Evolutionary conservation across 2,797 vertebrate genomes (phyloP), one percentile per base, ranked within the genome.

Genomic region (Acridotheres tristis): DNA sequence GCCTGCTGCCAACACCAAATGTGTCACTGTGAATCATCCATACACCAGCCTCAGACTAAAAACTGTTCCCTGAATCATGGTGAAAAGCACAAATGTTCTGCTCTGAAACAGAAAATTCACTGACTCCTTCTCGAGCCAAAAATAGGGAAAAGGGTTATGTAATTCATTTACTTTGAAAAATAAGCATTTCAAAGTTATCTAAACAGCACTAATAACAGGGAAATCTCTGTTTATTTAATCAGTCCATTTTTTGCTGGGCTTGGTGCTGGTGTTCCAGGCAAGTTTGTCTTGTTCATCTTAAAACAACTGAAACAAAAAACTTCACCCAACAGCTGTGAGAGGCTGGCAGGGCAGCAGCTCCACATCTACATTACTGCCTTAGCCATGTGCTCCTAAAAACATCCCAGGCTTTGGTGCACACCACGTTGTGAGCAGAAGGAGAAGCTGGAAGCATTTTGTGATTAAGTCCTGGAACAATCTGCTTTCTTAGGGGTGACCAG

Each of bases 151-250:
- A 88, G 59, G 21, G 10, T 94, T 89, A 65, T 71, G 78, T 65
- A 87, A 95, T 94, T 84, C 4, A 51, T 93, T 91, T 84, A 42
- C 68, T 93, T 84, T n/a, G 71, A 90, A 86, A 72, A 93, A 91
- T 75, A 93, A 91, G 84, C 93, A 86, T 93, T 91, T 95, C 86
- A 68, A 47, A 77, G 38, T 89, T 92, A 74, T 91, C 91, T 61
- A 93, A 96, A 95, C 92, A 94, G 62, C 57, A 34, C 36, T 89
- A 93, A 85, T 61, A 84, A 72, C 38, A 27, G 58, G 76, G 51
- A 92, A 84, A 94, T 79, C 68, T 94, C 83, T 86, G 71, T 87
- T 96, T 96, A 80, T 95, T 95, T 92, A 42, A 85, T 38, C 74
- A 26, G 38, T 27, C 43, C 4, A 0, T 0, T 85, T 82, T 69